Evolutionary conservation across 2,797 vertebrate species (phyloP).

Genomic region (Leptoclinus maculatus): DNA sequence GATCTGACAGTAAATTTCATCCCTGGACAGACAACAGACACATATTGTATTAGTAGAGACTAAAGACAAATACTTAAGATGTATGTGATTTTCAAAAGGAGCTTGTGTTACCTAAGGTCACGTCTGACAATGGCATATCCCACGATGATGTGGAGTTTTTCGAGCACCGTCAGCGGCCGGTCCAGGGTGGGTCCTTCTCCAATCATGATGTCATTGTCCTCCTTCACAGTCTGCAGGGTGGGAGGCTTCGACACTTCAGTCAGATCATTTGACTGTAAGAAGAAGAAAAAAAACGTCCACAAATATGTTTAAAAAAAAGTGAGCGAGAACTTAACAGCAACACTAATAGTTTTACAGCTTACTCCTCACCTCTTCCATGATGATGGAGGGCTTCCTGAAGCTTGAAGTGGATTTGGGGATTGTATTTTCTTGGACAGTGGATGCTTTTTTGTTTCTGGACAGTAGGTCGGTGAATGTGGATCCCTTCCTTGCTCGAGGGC

Average conservation of each 20-base stretch:
- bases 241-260: constrained; percentile 68
- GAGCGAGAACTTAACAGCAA: neutral
- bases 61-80: neutral
- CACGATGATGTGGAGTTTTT: constrained; percentile 95
- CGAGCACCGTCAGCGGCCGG: constrained; percentile 90
- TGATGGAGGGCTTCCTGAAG: constrained; percentile 74
- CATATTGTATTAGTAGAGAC: neutral
- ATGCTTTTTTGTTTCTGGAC: constrained; percentile 71
- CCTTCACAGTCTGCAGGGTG: constrained; percentile 77
- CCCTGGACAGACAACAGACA: constrained; percentile 80
- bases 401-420: constrained; percentile 16
- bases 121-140: constrained; percentile 90
- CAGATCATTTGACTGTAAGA: constrained; percentile 62
- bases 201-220: constrained; percentile 79
- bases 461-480: constrained; percentile 78
- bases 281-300: constrained; percentile 15
- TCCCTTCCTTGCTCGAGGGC: constrained; percentile 58
- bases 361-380: constrained; percentile 77
- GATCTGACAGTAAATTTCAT: constrained; percentile 99
- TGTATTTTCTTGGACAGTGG: constrained; percentile 60
- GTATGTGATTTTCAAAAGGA: neutral
- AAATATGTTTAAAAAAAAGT: neutral
- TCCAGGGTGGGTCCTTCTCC: constrained; percentile 85
- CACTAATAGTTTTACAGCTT: neutral
- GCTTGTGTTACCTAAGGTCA: constrained; percentile 87